phyloP scores from a whole-genome alignment of 2,113 vertebrate genomes.

The Agelaius phoeniceus region DNA sequence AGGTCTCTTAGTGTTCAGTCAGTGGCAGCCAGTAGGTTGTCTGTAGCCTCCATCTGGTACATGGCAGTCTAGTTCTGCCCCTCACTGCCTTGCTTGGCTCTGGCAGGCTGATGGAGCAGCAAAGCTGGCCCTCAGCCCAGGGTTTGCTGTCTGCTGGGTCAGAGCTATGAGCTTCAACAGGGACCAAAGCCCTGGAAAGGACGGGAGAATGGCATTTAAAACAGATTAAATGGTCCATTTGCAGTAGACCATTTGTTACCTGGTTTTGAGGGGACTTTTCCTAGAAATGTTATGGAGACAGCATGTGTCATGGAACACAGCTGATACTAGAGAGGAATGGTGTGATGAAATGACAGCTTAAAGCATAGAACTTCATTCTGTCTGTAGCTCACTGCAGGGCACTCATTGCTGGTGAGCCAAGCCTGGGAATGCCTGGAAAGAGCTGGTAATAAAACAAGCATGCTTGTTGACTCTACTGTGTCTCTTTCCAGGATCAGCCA shows the following conservation, averaged over 20 bases:
- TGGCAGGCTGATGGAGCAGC: background rate
- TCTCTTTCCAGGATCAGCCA: constrained; percentile 78
- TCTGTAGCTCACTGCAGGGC: background rate
- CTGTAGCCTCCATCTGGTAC: background rate
- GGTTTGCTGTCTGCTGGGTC: background rate
- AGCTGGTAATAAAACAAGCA: background rate
- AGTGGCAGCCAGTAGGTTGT: background rate
- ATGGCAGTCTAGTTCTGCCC: background rate
- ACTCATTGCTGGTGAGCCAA: background rate
- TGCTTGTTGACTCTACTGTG: background rate
- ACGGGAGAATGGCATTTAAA: background rate
- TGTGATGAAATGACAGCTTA: background rate
- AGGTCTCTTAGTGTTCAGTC: background rate
- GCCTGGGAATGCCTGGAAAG: background rate
- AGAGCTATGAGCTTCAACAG: background rate
- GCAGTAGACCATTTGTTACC: background rate
- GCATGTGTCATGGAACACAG: background rate
- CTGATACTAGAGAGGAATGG: background rate
- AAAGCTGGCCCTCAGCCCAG: background rate
- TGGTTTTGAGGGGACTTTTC: background rate
- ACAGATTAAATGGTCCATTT: background rate
- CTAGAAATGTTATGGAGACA: background rate
- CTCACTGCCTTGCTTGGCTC: fast-evolving
- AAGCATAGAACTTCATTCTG: background rate
- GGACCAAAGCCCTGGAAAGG: background rate